Evolutionary conservation across 2,113 vertebrate species (phyloP).

Genomic region (Syrrhaptes paradoxus): DNA sequence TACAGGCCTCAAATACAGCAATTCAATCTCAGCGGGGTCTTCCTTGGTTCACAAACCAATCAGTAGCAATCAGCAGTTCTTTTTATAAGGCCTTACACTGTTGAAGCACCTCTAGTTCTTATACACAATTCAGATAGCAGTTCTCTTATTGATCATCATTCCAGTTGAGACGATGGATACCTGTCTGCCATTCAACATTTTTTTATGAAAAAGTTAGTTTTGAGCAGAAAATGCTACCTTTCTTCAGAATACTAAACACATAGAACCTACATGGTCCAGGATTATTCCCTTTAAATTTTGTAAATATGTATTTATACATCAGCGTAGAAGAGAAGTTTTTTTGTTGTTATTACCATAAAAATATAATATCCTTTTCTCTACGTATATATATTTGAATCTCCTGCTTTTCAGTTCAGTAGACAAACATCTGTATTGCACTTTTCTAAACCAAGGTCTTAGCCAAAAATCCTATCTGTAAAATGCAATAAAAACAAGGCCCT

Average conservation of each 20-base stretch:
- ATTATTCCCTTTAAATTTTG: background rate
- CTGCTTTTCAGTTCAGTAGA: background rate
- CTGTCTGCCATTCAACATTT: rapidly evolving
- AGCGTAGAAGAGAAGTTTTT: rapidly evolving
- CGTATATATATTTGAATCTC: background rate
- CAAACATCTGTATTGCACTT: background rate
- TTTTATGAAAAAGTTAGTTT: background rate
- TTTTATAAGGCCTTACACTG: background rate
- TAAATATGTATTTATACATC: background rate
- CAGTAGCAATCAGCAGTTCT: background rate
- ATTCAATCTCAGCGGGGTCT: background rate
- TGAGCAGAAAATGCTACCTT: background rate
- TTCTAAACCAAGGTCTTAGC: background rate
- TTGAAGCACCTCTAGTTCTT: background rate
- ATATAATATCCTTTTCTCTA: background rate
- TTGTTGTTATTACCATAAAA: background rate
- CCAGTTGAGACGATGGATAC: background rate
- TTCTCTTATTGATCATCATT: background rate
- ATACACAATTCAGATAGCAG: background rate
- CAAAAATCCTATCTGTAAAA: background rate
- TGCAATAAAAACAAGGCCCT: background rate
- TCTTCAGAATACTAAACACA: background rate
- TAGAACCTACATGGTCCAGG: rapidly evolving
- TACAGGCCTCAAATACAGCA: background rate
- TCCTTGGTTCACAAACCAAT: background rate